A percentile compares a stretch with the other conserved stretches of the same genome.
phyloP scores from a whole-genome alignment of 2,113 vertebrate genomes.

The Gila orcuttii region DNA sequence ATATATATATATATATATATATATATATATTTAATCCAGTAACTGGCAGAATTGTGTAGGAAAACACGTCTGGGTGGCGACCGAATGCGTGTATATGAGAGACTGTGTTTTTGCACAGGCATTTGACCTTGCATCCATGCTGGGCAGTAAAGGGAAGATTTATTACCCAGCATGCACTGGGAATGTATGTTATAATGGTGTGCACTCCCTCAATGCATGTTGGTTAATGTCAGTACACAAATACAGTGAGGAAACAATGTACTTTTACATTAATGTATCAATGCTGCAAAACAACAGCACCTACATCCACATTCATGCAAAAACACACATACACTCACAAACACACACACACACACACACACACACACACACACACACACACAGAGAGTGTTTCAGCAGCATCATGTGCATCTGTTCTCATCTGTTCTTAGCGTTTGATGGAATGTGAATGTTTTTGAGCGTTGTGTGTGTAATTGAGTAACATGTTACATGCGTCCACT shows the following conservation, averaged over 20 bases:
- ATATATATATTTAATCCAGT: no score
- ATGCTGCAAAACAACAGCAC: neutral
- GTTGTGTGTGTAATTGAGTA: neutral
- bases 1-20: no score
- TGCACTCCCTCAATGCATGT: neutral
- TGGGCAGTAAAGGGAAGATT: neutral
- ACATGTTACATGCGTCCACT: neutral
- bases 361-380: neutral
- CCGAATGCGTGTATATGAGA: neutral
- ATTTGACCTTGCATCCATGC: neutral
- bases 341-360: neutral
- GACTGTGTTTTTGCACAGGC: neutral
- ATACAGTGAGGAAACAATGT: neutral
- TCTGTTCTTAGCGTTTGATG: neutral
- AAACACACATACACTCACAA: neutral
- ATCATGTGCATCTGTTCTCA: neutral
- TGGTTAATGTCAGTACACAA: neutral
- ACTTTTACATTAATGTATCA: neutral
- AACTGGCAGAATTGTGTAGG: neutral
- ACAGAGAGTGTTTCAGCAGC: no score
- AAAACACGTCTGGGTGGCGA: neutral
- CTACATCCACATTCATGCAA: no score
- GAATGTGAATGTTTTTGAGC: neutral
- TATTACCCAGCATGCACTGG: constrained; percentile 28
- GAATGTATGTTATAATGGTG: neutral